Conservation (phyloP, 2,797 vertebrate species). For the Ctenopoma kingsleyae region DNA sequence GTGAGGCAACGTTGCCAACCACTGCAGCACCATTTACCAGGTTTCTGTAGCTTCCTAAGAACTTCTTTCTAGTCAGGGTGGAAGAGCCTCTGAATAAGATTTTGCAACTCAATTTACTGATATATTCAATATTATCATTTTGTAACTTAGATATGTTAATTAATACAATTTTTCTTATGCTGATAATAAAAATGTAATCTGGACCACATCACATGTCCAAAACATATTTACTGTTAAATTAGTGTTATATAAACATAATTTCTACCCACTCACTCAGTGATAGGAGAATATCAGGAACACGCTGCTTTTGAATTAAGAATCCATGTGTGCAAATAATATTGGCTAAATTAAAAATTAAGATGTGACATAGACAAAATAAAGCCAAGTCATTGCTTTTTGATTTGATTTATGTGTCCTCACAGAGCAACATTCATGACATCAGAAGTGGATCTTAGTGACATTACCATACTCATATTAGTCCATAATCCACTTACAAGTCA, state of each 20-base stretch:
- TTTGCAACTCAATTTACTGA: no score
- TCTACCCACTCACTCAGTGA: background rate
- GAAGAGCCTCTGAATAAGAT: no score
- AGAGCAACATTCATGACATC: constrained; percentile 1
- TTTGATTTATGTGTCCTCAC: background rate
- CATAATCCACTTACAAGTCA: background rate
- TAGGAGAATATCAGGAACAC: background rate
- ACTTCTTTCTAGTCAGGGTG: no score
- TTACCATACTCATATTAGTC: background rate
- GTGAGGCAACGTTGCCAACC: no score
- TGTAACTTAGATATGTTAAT: background rate
- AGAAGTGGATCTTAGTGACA: background rate
- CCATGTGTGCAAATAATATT: background rate
- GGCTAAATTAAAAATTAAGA: background rate
- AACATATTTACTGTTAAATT: background rate
- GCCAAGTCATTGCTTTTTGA: background rate
- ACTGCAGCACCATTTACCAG: no score
- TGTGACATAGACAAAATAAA: background rate
- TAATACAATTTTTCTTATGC: background rate
- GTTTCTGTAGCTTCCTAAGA: no score
- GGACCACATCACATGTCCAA: background rate
- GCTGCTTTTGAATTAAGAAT: background rate
- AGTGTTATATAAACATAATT: background rate
- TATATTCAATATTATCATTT: no score
- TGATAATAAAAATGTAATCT: background rate